A percentile compares a stretch with the other conserved stretches of the same genome.
These are phyloP conservation scores for Salvelinus fontinalis DNA, from an alignment of 2,113 vertebrate genomes.

Conservation along the genomic window DNA sequence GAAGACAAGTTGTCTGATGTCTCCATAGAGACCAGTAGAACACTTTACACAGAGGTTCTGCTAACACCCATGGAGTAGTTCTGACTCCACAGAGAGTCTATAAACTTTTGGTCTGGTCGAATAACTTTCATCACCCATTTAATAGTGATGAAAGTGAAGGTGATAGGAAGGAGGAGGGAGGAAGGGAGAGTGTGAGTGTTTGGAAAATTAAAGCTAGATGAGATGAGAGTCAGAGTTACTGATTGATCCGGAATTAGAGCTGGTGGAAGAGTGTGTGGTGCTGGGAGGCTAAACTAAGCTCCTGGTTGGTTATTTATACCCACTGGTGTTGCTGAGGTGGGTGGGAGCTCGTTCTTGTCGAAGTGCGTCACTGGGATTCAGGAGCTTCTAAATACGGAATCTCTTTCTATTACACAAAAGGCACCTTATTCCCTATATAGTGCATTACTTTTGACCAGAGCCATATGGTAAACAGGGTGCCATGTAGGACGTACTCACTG, in stretches of 20 bases:
- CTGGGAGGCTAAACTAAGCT: not conserved
- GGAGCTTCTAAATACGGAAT: conserved; percentile 30
- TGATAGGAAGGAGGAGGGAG: not conserved
- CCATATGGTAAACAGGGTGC: no score
- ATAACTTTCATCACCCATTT: not conserved
- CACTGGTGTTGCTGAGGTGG: conserved; percentile 4
- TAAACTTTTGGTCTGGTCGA: not conserved
- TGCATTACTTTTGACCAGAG: no score
- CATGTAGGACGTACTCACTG: no score
- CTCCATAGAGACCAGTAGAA: not conserved
- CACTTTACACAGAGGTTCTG: not conserved
- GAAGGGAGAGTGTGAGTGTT: not conserved
- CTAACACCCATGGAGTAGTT: not conserved
- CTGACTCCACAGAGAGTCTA: not conserved
- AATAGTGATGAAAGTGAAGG: not conserved
- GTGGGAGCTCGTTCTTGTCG: conserved; percentile 11
- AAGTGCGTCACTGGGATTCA: conserved; percentile 36
- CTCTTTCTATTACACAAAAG: not conserved
- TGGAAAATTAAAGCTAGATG: not conserved
- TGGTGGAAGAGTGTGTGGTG: not conserved
- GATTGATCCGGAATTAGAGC: conserved; percentile 24
- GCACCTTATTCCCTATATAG: no score
- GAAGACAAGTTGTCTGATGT: not conserved
- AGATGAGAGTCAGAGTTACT: conserved; percentile 36
- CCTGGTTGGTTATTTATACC: conserved; percentile 30